Base-by-base conservation (phyloP, 2,888 invertebrate species). In the Patella depressa region DNA sequence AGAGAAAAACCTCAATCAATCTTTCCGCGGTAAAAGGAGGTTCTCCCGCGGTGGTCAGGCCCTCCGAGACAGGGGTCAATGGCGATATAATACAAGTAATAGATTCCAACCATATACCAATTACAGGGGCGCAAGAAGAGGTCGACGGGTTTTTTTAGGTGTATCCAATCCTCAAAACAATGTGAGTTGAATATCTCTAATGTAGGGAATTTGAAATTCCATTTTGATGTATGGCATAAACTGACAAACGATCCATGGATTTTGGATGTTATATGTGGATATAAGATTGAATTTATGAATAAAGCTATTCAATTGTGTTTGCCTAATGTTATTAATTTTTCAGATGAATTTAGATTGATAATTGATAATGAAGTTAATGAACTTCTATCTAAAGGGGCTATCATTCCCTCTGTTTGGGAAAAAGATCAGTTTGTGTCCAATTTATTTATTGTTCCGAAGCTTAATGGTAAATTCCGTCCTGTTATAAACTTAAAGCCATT, bases 361-460 rank as follows among this genome's bases (percentile, higher is more conserved):
- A 65, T 65, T 1, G 65, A 19, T 19, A 65, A 65, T 65, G 19
- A 65, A 19, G 65, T 65, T 11, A 19, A 1, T 11, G 65, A n/a
- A 11, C 12, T 65, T 11, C 9, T 65, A 14, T n/a, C 19, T 4
- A 65, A 65, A 14, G 65, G 65, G 11, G 65, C 65, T 11, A 65
- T 65, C 24, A 24, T 65, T 3, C 65, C 65, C 11, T n/a, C n/a
- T 59, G 59, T 59, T 14, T 59, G 59, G 3, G 59, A 59, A 59
- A 15, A 9, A n/a, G 14, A n/a, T 17, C 59, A 59, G 19, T 59
- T 59, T 59, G 59, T 59, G 17, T 59, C 59, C 17, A 15, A 59
- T 59, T n/a, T 59, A 17, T 59, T 59, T 59, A 59, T 59, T 59
- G 59, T 59, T n/a, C 59, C 59, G n/a, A n/a, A 59, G 19, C 59